Evolutionary conservation across 2,113 vertebrate genomes (phyloP), one percentile per base, ranked within the genome.

Genomic region (Gadus macrocephalus): DNA sequence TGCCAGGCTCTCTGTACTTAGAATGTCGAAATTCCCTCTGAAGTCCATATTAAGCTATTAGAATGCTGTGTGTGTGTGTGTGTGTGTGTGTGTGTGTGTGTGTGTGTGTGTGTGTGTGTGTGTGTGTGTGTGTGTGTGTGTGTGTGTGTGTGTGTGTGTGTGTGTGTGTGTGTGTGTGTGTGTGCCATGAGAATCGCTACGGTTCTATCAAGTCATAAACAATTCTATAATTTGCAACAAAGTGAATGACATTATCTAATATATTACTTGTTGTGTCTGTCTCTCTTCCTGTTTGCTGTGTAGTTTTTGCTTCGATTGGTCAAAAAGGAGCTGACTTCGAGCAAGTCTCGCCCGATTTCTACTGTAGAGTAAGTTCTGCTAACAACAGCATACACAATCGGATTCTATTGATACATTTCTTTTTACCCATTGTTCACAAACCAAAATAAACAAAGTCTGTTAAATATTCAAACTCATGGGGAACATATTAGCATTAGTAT

Each of bases 291-390:
- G 19, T 65, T 58, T 69, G 38, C 66, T 65, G 4, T 72, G 53
- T 64, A 92, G 91, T 66, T 91, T 59, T 74, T 92, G 75, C 76
- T 91, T 8, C 87, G 89, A 62, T 78, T 92, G 1, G 90, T 92
- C 76, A 56, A 25, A 0, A 90, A 92, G 69, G 91, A 92, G 75
- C 68, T 91, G 70, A 5, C 55, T 27, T 87, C 83, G 17, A 60
- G 60, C 19, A 88, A 87, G 67, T 63, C 83, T 56, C 78, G 6
- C 16, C 84, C 89, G 6, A 85, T 84, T 70, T 77, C 77, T 0
- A 20, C 81, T 62, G 81, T 90, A 5, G 78, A 91, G 91, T 92
- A 69, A 91, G 91, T 90, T 53, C 15, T 42, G 3, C 1, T 19
- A 38, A 62, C 12, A 31, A 4, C 31, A 35, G 31, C 4, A 35